Evolutionary conservation across 2,113 vertebrate species (phyloP), one percentile per base, ranked within the genome.

Genomic region (Sapayoa aenigma): DNA sequence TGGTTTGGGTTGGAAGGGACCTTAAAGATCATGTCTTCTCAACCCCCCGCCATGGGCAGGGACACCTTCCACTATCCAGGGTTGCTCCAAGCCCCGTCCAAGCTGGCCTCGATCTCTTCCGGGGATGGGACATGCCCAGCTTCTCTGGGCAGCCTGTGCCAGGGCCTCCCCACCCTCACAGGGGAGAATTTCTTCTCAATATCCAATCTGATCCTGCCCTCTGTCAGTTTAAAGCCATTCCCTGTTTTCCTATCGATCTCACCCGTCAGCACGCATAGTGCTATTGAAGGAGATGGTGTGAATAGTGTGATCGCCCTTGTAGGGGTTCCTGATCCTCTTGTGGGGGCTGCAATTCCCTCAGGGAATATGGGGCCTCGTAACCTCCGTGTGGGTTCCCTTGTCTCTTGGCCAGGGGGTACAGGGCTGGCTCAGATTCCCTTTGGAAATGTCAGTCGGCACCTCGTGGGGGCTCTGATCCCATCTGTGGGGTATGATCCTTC

Each of bases 311-410:
- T 60, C 3, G 5, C 6, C n/a, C 5, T 9, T 78, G 21, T 28
- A 13, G 44, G 3, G 5, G 3, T 62, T 41, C 4, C 53, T 6
- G 4, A 2, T 31, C 3, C 11, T 39, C 11, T 16, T 37, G 4
- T 8, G 9, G 7, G 15, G 10, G 1, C 21, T 46, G 42, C 1
- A 3, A 0, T 56, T 2, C 1, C 4, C 3, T 46, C 13, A 13
- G 15, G 5, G 27, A 4, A 3, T 33, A 2, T 12, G 33, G 5
- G 20, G 5, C 3, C 12, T 59, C 28, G 1, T 30, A 35, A 10
- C 9, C 5, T 31, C 35, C 5, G 5, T 8, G 3, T 25, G 41
- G 1, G 5, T 16, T 75, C 31, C 27, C 4, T 11, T 8, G 6
- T 14, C 2, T 2, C 15, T 11, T 23, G 15, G 6, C 1, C 3